phyloP scores from a whole-genome alignment of 2,797 vertebrate genomes.

The Botia kubotai region DNA sequence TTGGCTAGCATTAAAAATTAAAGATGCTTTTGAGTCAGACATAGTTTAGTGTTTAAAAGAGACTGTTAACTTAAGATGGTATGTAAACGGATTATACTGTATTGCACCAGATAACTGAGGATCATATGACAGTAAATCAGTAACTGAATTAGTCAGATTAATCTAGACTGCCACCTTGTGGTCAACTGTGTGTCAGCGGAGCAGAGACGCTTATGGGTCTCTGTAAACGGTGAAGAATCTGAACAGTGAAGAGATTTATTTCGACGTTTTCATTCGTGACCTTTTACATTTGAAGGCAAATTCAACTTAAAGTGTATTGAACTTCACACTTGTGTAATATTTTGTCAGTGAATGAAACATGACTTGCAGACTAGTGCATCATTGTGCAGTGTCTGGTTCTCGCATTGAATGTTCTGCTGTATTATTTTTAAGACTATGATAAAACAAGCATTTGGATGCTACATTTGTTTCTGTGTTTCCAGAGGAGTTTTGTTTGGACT shows the following conservation, averaged over 20 bases:
- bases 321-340: constrained; percentile 15
- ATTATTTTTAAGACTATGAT: neutral
- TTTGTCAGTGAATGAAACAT: constrained; percentile 5
- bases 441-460: neutral
- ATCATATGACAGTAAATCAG: too few species aligned
- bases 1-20: neutral
- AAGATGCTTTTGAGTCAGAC: neutral
- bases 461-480: neutral
- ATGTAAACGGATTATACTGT: neutral
- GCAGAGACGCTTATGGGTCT: neutral
- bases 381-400: constrained; percentile 7
- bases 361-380: constrained; percentile 12
- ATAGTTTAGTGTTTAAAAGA: neutral
- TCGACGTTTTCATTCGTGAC: neutral
- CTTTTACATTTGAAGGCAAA: constrained; percentile 72
- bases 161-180: constrained; percentile 70
- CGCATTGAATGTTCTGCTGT: neutral
- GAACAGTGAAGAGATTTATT: too few species aligned
- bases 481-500: constrained; percentile 4
- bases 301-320: constrained; percentile 66
- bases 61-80: neutral
- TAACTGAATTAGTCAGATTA: constrained; percentile 12
- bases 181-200: neutral
- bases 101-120: neutral
- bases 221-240: neutral